Base-by-base conservation (phyloP, 2,797 vertebrate genomes). In the Moxostoma hubbsi region DNA sequence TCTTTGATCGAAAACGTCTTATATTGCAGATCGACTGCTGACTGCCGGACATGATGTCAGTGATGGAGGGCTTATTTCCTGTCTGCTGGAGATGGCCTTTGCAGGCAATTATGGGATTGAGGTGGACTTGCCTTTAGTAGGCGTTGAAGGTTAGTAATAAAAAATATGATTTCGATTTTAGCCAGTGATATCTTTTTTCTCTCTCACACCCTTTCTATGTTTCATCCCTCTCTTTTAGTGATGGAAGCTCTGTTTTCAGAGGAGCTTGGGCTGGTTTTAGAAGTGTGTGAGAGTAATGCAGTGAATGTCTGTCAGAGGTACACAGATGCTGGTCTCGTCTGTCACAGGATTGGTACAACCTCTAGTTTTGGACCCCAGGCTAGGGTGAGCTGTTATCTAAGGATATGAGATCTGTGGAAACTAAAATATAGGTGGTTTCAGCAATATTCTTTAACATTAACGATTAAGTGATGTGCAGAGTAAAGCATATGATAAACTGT, bases 41-140 rank as follows among this genome's bases (percentile, higher is more conserved):
- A 95, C 92, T 15, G 96, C 97, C 1, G 97, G 97, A 18, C 97
- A 98, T 10, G 97, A 98, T 77, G 90, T 98, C 87, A 98, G 97
- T 0, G 97, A 98, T 0, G 97, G 97, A 49, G 97, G 97, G 3
- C 93, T 97, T 7, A 85, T 98, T 86, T 92, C 94, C 66, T 96
- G 95, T 85, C 73, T 97, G 78, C 90, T 97, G 16, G 97, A 98
- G 88, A 97, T 97, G 96, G 96, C 96, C 1, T 96, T 98, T 83
- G 95, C 96, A 4, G 97, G 96, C 68, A 98, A 98, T 84, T 93
- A 93, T 71, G 97, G 96, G 1, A 89, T 97, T 45, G 92, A 92
- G 0, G 89, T 95, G 1, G 92, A 95, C 12, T 47, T 96, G 62
- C 82, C 86, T 2, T 93, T 92, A 9, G 64, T 87, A 46, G 92